Conservation (phyloP, 2,888 invertebrate genomes). For the Diaphora mendica region DNA sequence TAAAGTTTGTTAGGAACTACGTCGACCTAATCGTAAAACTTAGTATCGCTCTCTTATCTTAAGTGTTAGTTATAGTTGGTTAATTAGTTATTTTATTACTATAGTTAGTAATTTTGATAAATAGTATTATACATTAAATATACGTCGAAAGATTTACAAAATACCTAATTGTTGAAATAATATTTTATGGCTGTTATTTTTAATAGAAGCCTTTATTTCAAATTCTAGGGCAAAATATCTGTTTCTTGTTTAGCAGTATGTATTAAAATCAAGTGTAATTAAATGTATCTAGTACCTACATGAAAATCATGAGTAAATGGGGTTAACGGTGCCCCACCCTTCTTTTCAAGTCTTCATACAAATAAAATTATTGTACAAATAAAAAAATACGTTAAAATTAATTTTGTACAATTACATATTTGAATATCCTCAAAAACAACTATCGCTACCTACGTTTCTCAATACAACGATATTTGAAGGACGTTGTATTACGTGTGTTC, state of each 20-base stretch:
- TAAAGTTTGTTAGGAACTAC: constrained; percentile 20
- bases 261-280: background rate
- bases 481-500: background rate
- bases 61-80: background rate
- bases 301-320: too few relatives aligned
- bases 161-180: background rate
- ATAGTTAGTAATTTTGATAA: background rate
- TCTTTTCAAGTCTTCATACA: background rate
- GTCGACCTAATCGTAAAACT: constrained; percentile 11
- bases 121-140: too few relatives aligned
- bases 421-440: background rate
- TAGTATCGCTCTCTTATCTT: constrained; percentile 4
- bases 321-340: too few relatives aligned
- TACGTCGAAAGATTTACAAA: too few relatives aligned
- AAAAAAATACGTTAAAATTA: background rate
- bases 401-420: background rate
- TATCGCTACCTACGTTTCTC: background rate
- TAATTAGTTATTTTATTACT: background rate
- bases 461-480: background rate
- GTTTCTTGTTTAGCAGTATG: background rate
- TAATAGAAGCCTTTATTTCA: background rate
- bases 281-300: background rate
- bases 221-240: background rate
- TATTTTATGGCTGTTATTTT: background rate
- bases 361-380: background rate